A percentile compares a stretch with the other conserved stretches of the same genome.
Conservation (phyloP, 1,140 invertebrate species). For the Drosophila sturtevanti region DNA sequence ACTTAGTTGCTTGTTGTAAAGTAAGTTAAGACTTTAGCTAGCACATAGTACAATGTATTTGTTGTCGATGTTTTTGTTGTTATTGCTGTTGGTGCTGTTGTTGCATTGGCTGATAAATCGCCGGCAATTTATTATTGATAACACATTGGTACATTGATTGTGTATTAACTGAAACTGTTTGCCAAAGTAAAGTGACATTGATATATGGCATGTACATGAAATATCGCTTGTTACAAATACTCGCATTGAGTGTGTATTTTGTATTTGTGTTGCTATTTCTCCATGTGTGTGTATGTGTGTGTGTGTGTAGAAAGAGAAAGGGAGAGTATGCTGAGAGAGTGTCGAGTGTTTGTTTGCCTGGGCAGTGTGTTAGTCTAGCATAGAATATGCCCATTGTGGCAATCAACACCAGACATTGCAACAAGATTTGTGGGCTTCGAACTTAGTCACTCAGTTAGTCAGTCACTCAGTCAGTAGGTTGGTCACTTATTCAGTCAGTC, state of each 20-base stretch:
- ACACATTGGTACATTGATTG: conserved; percentile 81
- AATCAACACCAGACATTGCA: conserved; percentile 74
- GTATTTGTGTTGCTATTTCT: neutral
- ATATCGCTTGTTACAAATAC: conserved; percentile 71
- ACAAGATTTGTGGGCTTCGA: conserved; percentile 68
- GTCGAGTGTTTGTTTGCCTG: conserved; percentile 28
- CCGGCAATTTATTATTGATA: conserved; percentile 81
- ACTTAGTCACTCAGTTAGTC: conserved; percentile 47
- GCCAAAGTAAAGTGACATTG: conserved; percentile 81
- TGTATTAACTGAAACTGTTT: conserved; percentile 82
- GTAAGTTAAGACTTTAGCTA: conserved; percentile 70
- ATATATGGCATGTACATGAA: conserved; percentile 80
- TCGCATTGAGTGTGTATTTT: conserved; percentile 43
- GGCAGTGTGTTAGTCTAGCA: conserved; percentile 18
- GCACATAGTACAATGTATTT: conserved; percentile 15
- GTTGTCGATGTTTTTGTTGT: conserved; percentile 14
- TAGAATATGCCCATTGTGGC: conserved; percentile 66
- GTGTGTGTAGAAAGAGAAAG: neutral
- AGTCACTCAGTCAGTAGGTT: conserved; percentile 38
- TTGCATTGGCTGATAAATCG: conserved; percentile 77
- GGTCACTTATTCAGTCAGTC: conserved; percentile 10
- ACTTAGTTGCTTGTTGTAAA: conserved; percentile 21
- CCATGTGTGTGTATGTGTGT: neutral
- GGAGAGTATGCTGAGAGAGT: conserved; percentile 14
- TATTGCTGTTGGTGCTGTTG: conserved; percentile 37